phyloP scores from a whole-genome alignment of 2,113 vertebrate genomes.

The Scytalopus superciliaris region DNA sequence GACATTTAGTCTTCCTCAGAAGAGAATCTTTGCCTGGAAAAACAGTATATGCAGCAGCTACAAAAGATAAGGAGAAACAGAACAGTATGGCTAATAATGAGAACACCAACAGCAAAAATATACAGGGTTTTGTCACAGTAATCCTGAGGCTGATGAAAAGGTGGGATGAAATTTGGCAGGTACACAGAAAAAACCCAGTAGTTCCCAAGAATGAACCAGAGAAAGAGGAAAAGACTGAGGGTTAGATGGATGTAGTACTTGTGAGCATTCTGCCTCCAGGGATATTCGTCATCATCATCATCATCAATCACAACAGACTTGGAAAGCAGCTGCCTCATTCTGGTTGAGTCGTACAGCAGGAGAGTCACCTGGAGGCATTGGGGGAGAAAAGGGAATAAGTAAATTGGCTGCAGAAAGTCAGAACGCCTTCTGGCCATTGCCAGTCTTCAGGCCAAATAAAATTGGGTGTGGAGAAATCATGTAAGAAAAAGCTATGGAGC shows the following conservation, averaged over 20 bases:
- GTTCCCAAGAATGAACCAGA: constrained; percentile 76
- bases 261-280: constrained; percentile 74
- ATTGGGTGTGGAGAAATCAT: not conserved
- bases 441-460: not conserved
- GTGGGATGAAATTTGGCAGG: constrained; percentile 69
- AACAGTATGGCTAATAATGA: constrained; percentile 59
- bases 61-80: constrained; percentile 60
- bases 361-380: constrained; percentile 60
- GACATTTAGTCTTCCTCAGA: constrained; percentile 52
- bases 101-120: constrained; percentile 67
- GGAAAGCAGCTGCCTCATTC: constrained; percentile 72
- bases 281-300: constrained; percentile 61
- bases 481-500: not conserved
- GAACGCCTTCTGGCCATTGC: not conserved
- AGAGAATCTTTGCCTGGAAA: constrained; percentile 48
- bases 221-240: constrained; percentile 73
- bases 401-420: not conserved
- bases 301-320: constrained; percentile 74
- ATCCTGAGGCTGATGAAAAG: constrained; percentile 74
- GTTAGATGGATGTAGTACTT: constrained; percentile 69
- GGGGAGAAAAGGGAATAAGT: not conserved
- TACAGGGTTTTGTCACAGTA: constrained; percentile 74
- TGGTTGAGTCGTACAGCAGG: constrained; percentile 68
- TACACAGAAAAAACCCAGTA: constrained; percentile 75
- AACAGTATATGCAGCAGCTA: constrained; percentile 53